These are phyloP conservation scores for Lacanobia wlatinum DNA, from an alignment of 2,888 invertebrate species.

Conservation along the genomic window DNA sequence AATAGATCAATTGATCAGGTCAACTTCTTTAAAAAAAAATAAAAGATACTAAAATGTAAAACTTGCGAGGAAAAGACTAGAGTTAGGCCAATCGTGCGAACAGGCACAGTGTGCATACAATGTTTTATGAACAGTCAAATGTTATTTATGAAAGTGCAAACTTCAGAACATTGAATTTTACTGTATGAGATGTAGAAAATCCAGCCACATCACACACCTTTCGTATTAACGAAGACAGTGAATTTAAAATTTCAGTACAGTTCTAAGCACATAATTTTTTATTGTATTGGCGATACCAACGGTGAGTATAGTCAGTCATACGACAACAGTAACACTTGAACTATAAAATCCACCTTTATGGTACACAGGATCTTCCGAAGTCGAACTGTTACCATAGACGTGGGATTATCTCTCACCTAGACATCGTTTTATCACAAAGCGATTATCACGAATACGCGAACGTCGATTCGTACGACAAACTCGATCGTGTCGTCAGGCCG, in stretches of 20 bases:
- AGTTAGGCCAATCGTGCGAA: slow-evolving; percentile 31
- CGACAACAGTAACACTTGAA: neutral
- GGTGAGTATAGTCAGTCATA: neutral
- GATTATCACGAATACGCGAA: too few relatives aligned
- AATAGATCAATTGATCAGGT: slow-evolving; percentile 14
- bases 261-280: neutral
- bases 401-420: neutral
- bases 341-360: neutral
- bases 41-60: slow-evolving; percentile 33
- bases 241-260: slow-evolving; percentile 11
- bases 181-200: neutral
- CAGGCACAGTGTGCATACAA: slow-evolving; percentile 6
- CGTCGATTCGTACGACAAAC: too few relatives aligned
- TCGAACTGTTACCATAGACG: neutral
- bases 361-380: too few relatives aligned
- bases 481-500: too few relatives aligned
- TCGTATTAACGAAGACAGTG: neutral
- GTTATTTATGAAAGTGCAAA: neutral
- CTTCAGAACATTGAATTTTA: neutral
- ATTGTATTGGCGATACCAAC: neutral
- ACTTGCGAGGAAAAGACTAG: slow-evolving; percentile 43
- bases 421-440: too few relatives aligned
- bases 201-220: neutral
- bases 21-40: slow-evolving; percentile 25
- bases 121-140: neutral